Base-by-base conservation (phyloP, 2,797 vertebrate genomes). In the Mus spretus region DNA sequence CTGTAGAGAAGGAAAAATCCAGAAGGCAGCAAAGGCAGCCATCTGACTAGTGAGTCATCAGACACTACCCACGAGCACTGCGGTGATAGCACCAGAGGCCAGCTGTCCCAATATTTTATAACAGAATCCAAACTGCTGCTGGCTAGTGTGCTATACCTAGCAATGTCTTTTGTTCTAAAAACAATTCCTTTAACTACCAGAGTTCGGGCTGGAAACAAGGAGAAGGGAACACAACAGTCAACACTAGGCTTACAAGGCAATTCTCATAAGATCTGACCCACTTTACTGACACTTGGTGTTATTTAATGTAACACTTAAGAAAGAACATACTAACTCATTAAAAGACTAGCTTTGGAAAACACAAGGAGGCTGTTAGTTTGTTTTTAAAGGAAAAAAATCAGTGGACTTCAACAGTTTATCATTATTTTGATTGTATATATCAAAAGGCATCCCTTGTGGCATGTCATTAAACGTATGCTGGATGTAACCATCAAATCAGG, bases 1-100 rank as follows among this genome's bases (percentile, higher is more conserved):
- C 50, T 79, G 2, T 3, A 75, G 81, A 91, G 96, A 80, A 84
- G 83, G 44, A 65, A 95, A 97, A 91, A 53, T 74, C 82, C 91
- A 96, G 94, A 89, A 77, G 55, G 80, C 40, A 92, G 78, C 28
- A 61, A 9, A 96, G 74, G 90, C 78, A 78, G 72, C 89, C 88
- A 90, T 89, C 87, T 89, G 97, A 92, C 20, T 70, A 75, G 88
- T 95, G 97, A 97, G 78, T 98, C 97, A 97, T 40, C 89, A 40
- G 47, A 34, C 77, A 75, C 90, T 63, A 78, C 86, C 95, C 6
- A 87, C 65, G 83, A 53, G 78, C 74, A 93, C 74, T 81, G 89
- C 77, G 82, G 77, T 40, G 91, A 85, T 59, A 92, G 65, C 75
- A 80, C 6, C 34, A 74, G 34, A 83, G 50, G 72, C n/a, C 57